Evolutionary conservation across 2,113 vertebrate species (phyloP).

Genomic region (Equus przewalskii): DNA sequence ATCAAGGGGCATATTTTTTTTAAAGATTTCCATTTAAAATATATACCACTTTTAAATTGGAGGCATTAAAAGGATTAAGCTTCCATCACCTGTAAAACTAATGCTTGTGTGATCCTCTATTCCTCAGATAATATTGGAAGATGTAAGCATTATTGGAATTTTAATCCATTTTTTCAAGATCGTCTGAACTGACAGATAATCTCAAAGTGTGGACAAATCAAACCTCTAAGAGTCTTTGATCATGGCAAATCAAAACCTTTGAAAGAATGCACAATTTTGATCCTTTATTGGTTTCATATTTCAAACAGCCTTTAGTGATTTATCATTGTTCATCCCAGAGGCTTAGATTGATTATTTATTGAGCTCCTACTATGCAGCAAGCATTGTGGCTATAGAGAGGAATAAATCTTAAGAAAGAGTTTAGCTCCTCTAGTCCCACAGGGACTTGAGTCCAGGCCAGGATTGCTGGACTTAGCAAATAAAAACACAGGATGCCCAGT

Average conservation of each 20-base stretch:
- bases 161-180: constrained; percentile 15
- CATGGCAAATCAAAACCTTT: neutral
- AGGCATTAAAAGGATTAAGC: neutral
- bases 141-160: neutral
- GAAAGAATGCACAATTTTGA: neutral
- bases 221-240: neutral
- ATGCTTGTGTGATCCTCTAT: neutral
- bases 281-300: neutral
- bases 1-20: neutral
- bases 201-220: neutral
- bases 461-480: constrained; percentile 17
- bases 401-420: neutral
- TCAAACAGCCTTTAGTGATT: neutral
- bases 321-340: neutral
- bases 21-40: neutral
- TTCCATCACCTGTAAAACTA: neutral
- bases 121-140: neutral
- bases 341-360: neutral
- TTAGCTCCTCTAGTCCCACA: neutral
- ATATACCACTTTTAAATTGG: neutral
- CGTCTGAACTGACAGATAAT: neutral
- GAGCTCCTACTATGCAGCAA: neutral
- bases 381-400: neutral
- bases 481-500: constrained; percentile 43
- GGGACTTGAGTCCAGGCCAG: neutral